These are phyloP conservation scores for Halictus rubicundus DNA, from an alignment of 1,140 invertebrate species.

Conservation along the genomic window DNA sequence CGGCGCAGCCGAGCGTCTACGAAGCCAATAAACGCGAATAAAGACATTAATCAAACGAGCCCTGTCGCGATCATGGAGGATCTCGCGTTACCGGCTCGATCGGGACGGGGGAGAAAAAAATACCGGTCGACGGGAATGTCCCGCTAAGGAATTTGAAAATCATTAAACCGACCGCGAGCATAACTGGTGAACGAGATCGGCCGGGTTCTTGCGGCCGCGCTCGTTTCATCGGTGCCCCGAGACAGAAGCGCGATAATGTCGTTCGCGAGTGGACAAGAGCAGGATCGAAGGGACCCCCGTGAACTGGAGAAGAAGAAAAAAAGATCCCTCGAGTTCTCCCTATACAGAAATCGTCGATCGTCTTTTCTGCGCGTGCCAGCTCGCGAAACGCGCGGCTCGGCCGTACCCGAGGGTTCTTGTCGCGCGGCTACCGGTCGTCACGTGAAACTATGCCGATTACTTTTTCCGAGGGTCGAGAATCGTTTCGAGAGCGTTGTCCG, in stretches of 20 bases:
- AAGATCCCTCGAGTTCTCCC: not conserved
- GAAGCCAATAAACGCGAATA: slow-evolving; percentile 9
- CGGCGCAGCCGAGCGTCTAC: not conserved
- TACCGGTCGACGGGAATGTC: not conserved
- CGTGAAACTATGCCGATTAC: slow-evolving; percentile 43
- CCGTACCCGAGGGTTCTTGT: slow-evolving; percentile 5
- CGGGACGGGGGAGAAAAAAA: slow-evolving; percentile 2
- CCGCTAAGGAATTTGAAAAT: slow-evolving; percentile 1
- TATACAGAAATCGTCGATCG: slow-evolving; percentile 16
- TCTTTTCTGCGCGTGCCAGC: not conserved
- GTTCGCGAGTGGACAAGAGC: not conserved
- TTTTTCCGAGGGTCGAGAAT: not conserved
- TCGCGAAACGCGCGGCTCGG: slow-evolving; percentile 5
- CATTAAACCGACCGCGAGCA: slow-evolving; percentile 1
- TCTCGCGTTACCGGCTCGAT: not conserved
- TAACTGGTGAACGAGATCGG: not conserved
- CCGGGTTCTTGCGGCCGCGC: not conserved
- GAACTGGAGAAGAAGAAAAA: not conserved
- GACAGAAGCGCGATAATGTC: not conserved
- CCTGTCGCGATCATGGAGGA: not conserved
- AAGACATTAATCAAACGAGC: slow-evolving; percentile 21
- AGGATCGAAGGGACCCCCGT: too few relatives aligned
- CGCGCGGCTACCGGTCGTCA: slow-evolving; percentile 5
- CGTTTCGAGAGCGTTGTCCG: not conserved
- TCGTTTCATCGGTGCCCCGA: not conserved